Evolutionary conservation across 2,113 vertebrate genomes (phyloP).

Genomic region (Grallaria varia): DNA sequence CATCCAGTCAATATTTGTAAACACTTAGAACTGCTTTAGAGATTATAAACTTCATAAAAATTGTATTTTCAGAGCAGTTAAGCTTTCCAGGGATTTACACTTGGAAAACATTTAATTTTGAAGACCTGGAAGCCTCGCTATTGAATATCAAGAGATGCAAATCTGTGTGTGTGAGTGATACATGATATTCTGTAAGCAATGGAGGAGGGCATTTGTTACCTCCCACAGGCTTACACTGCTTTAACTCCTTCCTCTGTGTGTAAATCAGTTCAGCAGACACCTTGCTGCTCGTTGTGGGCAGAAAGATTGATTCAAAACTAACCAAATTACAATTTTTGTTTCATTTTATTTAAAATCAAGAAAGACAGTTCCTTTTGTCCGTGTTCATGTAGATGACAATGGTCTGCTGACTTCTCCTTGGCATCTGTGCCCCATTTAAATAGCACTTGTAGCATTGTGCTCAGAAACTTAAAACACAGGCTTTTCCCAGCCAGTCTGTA

Average conservation of each 20-base stretch:
- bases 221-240: not conserved
- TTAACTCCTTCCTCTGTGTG: not conserved
- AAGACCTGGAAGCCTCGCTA: not conserved
- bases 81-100: not conserved
- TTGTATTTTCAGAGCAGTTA: not conserved
- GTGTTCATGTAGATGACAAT: not conserved
- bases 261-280: not conserved
- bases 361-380: not conserved
- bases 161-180: fast-evolving
- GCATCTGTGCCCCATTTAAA: not conserved
- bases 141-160: not conserved
- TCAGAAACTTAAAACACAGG: not conserved
- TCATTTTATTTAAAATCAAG: not conserved
- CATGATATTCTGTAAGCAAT: not conserved
- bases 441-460: not conserved
- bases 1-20: not conserved
- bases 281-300: not conserved
- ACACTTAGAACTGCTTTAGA: not conserved
- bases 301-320: not conserved
- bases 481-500: not conserved
- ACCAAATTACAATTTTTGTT: not conserved
- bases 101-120: not conserved
- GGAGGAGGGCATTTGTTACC: not conserved
- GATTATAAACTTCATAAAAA: not conserved
- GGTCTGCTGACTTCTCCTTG: not conserved